Conservation (phyloP, 2,888 invertebrate species). For the Tachystola acroxantha region DNA sequence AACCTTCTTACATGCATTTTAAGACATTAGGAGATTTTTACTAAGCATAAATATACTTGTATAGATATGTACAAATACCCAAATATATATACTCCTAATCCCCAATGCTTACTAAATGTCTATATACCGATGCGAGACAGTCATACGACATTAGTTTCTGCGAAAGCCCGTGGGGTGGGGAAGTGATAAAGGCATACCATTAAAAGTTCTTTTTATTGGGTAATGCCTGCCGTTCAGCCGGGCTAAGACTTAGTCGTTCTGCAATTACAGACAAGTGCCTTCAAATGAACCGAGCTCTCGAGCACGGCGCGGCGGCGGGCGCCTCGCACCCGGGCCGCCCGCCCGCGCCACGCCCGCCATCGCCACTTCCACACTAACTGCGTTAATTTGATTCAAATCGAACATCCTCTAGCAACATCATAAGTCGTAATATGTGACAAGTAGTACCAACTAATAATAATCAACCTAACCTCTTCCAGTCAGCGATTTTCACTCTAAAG, state of each 20-base stretch:
- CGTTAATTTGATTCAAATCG: slow-evolving; percentile 60
- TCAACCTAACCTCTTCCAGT: too few relatives aligned
- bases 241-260: slow-evolving; percentile 69
- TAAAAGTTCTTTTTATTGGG: slow-evolving; percentile 70
- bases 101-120: neutral
- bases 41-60: neutral
- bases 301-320: slow-evolving; percentile 69
- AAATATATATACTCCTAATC: slow-evolving; percentile 8
- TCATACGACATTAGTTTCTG: slow-evolving; percentile 9
- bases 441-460: slow-evolving; percentile 14
- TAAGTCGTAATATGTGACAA: slow-evolving; percentile 19
- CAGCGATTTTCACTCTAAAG: too few relatives aligned
- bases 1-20: slow-evolving; percentile 19
- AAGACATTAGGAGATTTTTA: neutral
- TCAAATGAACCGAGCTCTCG: slow-evolving; percentile 76
- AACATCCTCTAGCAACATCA: slow-evolving; percentile 33
- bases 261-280: slow-evolving; percentile 77
- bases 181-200: slow-evolving; percentile 57
- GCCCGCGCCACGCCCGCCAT: slow-evolving; percentile 28
- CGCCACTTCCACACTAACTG: slow-evolving; percentile 49
- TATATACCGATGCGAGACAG: too few relatives aligned
- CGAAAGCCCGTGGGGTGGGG: slow-evolving; percentile 15
- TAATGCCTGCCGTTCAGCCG: slow-evolving; percentile 55
- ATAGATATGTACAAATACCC: slow-evolving; percentile 10
- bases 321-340: slow-evolving; percentile 46